Percentiles rank a stretch among this genome's conserved stretches.
These are phyloP conservation scores for Julus scanicus DNA, from an alignment of 2,888 invertebrate genomes.

Conservation along the genomic window DNA sequence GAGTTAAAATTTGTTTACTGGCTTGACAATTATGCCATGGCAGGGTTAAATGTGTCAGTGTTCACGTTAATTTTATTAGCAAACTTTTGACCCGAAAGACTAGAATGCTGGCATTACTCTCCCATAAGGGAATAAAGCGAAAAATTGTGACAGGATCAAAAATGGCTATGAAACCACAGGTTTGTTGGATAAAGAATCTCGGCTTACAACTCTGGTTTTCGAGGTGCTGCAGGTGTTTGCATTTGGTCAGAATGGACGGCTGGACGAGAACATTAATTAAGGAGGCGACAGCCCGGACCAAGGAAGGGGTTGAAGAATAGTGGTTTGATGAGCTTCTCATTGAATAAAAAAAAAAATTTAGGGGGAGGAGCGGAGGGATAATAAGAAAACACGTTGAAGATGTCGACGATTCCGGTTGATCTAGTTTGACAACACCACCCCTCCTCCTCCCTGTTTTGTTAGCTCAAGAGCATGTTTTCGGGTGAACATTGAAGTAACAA, in stretches of 20 bases:
- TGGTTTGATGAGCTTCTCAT: conserved; percentile 1
- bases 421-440: conserved; percentile 11
- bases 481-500: conserved; percentile 8
- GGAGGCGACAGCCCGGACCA: neutral
- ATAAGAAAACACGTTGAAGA: neutral
- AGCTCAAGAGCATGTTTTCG: conserved; percentile 1
- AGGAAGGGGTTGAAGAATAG: neutral
- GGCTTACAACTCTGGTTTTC: neutral
- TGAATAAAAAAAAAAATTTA: neutral
- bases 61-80: no score
- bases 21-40: no score
- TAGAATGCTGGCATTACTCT: no score
- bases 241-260: neutral
- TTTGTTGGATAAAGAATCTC: neutral
- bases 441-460: neutral
- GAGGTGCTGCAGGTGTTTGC: neutral
- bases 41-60: no score
- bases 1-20: no score
- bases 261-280: neutral
- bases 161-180: no score
- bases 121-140: no score
- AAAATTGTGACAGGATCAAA: no score
- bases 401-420: conserved; percentile 20
- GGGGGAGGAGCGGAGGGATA: neutral
- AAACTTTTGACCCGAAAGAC: no score